Evolutionary conservation across 1,140 invertebrate genomes (phyloP), one percentile per base, ranked within the genome.

Genomic region (Tetramorium parvispinum): DNA sequence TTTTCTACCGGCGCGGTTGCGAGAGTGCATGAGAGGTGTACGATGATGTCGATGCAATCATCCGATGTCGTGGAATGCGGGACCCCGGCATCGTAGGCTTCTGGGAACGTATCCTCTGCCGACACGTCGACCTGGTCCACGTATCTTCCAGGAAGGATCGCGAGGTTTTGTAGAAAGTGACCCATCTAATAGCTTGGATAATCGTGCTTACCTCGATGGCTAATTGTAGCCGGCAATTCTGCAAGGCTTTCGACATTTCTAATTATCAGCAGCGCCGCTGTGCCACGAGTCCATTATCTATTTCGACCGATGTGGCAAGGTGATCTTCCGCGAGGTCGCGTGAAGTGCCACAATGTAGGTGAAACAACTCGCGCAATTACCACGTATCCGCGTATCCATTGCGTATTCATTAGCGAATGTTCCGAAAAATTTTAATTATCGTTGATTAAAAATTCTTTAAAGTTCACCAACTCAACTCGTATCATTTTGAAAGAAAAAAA

Each of bases 91-190:
- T 27, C 40, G 24, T 3, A 32, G 32, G 65, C 46, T 77, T 82
- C 59, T 86, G 49, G 37, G 68, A 86, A 82, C 21, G 70, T 79
- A 16, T 86, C 68, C 46, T 79, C 66, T 68, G 32, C 37, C 13
- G 21, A 85, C 6, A 68, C 40, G 66, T 11, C 49, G 40, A 76
- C 43, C 49, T 46, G 51, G 51, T 40, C 51, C 61, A 21, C 55
- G 32, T 59, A 76, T 49, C 57, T 55, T 51, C 46, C 13, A 49
- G 40, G 77, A 78, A 59, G 32, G 57, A 43, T 37, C 71, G 40
- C 46, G 55, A 32, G 59, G 63, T 89, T 89, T 76, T 49, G 68
- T 88, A 86, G 88, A 88, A 86, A 89, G 70, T 46, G 71, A 83
- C 55, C 78, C 53, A 76, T 75, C 46, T 57, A 57, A 59, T 75